phyloP scores from a whole-genome alignment of 64 coral and sea anemone species.

The Acropora yongei region DNA sequence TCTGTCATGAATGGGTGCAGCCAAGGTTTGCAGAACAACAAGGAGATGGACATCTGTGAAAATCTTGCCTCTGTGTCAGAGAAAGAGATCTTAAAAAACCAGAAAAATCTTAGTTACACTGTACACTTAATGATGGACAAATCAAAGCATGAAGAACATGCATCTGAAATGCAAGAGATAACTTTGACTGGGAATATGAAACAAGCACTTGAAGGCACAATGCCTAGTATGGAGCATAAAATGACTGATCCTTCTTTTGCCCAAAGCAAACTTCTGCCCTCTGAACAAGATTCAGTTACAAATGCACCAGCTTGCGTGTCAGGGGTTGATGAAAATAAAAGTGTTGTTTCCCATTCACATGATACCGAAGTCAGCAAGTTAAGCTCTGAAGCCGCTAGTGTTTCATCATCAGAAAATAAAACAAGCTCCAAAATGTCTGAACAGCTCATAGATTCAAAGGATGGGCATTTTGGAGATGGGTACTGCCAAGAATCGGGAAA shows the following conservation, averaged over 20 bases:
- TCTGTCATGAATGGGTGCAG: neutral
- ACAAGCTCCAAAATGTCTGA: too few species aligned
- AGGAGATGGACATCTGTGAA: neutral
- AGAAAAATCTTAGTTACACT: neutral
- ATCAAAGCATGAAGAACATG: neutral
- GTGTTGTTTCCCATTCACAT: neutral
- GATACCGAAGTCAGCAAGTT: too few species aligned
- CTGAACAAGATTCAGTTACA: neutral
- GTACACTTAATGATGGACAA: neutral
- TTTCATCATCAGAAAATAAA: too few species aligned
- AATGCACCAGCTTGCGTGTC: neutral
- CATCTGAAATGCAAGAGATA: too few species aligned
- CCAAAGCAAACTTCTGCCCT: neutral
- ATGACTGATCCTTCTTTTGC: neutral
- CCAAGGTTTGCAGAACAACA: slow-evolving; percentile 1
- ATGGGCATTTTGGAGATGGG: too few species aligned
- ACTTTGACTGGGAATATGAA: neutral
- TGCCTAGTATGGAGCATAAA: neutral
- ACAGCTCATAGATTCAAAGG: too few species aligned
- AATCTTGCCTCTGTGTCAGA: neutral
- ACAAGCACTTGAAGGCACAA: neutral
- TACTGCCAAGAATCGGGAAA: too few species aligned
- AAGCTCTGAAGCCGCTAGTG: neutral
- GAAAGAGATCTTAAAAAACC: neutral
- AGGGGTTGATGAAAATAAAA: neutral